Conservation (phyloP, 2,888 invertebrate species). For the Euproctis similis region DNA sequence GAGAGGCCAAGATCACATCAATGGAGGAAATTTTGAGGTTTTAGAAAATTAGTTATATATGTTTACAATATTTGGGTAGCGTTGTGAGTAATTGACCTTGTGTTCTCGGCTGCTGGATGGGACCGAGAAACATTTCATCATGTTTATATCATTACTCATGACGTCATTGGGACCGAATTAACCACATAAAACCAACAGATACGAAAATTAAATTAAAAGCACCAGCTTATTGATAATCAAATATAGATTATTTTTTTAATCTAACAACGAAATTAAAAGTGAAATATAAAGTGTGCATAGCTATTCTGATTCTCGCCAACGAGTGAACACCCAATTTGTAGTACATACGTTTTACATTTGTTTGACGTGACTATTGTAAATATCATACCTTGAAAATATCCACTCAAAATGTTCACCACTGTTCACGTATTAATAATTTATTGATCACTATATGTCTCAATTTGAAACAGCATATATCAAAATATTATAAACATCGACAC, state of each 20-base stretch:
- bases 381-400: slow-evolving; percentile 51
- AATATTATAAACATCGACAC: slow-evolving; percentile 48
- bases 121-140: slow-evolving; percentile 59
- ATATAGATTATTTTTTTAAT: too few species aligned
- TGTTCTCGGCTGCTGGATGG: slow-evolving; percentile 53
- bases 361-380: slow-evolving; percentile 54
- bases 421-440: slow-evolving; percentile 22
- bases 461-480: slow-evolving; percentile 14
- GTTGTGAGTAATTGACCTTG: slow-evolving; percentile 62
- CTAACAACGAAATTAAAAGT: too few species aligned
- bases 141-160: slow-evolving; percentile 66
- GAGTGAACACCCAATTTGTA: slow-evolving; percentile 45
- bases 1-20: slow-evolving; percentile 59
- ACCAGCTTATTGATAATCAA: slow-evolving; percentile 1
- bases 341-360: too few species aligned
- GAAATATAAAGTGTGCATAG: too few species aligned
- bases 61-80: slow-evolving; percentile 51
- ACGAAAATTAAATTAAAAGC: slow-evolving; percentile 24
- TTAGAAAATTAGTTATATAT: too few species aligned
- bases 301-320: slow-evolving; percentile 26
- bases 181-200: slow-evolving; percentile 37
- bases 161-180: slow-evolving; percentile 67
- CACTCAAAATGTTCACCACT: slow-evolving; percentile 28
- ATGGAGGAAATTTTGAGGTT: slow-evolving; percentile 32
- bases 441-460: slow-evolving; percentile 21